Conservation (phyloP, 1,140 invertebrate species). For the Archivesica marissinica region DNA sequence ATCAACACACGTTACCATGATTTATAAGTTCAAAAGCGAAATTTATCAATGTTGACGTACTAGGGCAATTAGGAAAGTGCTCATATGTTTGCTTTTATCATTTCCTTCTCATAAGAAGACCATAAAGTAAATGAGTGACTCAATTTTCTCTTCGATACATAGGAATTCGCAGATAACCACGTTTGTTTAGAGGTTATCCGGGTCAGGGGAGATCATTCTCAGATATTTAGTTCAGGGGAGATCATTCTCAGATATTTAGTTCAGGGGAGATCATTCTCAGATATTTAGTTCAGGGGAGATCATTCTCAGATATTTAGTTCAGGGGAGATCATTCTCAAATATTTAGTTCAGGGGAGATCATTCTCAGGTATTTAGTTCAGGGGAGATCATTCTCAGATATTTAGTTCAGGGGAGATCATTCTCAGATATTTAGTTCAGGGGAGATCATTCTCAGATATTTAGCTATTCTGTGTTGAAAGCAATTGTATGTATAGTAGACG, state of each 20-base stretch:
- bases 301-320: slow-evolving; percentile 52
- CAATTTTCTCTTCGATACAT: slow-evolving; percentile 51
- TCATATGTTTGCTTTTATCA: slow-evolving; percentile 44
- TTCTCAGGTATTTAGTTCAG: slow-evolving; percentile 52
- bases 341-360: slow-evolving; percentile 58
- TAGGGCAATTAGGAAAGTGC: slow-evolving; percentile 54
- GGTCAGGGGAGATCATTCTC: slow-evolving; percentile 59
- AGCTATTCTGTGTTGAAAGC: slow-evolving; percentile 29
- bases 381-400: slow-evolving; percentile 57
- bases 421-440: slow-evolving; percentile 54
- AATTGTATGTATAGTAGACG: too few relatives aligned
- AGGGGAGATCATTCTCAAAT: slow-evolving; percentile 58
- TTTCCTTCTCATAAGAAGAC: slow-evolving; percentile 50
- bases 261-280: slow-evolving; percentile 60
- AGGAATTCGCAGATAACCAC: slow-evolving; percentile 53
- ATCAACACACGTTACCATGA: slow-evolving; percentile 34
- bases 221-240: slow-evolving; percentile 55
- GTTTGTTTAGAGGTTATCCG: slow-evolving; percentile 49
- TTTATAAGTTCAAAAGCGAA: slow-evolving; percentile 47
- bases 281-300: slow-evolving; percentile 58
- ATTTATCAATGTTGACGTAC: slow-evolving; percentile 44
- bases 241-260: slow-evolving; percentile 49
- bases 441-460: slow-evolving; percentile 46
- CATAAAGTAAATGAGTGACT: slow-evolving; percentile 59
- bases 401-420: slow-evolving; percentile 59